Percentiles rank a stretch among this genome's conserved stretches.
These are phyloP conservation scores for Epinephelus coioides DNA, from an alignment of 2,797 vertebrate species.

Conservation along the genomic window DNA sequence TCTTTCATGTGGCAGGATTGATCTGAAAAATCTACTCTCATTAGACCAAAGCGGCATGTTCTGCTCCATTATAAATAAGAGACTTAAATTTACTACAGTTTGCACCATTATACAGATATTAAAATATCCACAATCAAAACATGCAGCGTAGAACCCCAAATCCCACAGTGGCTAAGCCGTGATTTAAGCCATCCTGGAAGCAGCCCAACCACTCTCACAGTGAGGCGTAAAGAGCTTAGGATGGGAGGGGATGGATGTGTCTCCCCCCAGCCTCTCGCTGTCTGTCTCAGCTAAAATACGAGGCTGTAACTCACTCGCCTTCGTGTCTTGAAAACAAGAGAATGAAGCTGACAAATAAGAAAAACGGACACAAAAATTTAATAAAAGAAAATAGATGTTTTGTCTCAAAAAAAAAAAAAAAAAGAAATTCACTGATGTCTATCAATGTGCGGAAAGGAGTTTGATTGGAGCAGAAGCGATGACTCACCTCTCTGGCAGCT, in stretches of 20 bases:
- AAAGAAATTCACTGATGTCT: constrained; percentile 5
- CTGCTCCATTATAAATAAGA: constrained; percentile 27
- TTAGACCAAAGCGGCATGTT: constrained; percentile 21
- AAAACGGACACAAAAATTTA: not conserved
- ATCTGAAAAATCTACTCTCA: constrained; percentile 13
- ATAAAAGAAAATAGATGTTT: not conserved
- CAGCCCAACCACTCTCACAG: constrained; percentile 75
- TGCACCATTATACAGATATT: constrained; percentile 54
- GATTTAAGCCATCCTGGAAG: constrained; percentile 77
- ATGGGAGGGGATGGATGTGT: constrained; percentile 48
- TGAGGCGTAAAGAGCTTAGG: constrained; percentile 77
- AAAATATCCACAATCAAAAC: constrained; percentile 56
- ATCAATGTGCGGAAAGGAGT: constrained; percentile 9
- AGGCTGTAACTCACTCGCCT: constrained; percentile 33
- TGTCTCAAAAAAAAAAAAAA: not conserved
- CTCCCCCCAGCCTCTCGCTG: constrained; percentile 16
- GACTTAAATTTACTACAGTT: constrained; percentile 42
- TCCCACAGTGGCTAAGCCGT: constrained; percentile 69
- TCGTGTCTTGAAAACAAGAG: constrained; percentile 14
- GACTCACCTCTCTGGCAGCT: constrained; percentile 50
- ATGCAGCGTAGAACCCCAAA: constrained; percentile 59
- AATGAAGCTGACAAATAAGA: not conserved
- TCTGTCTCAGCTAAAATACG: constrained; percentile 49
- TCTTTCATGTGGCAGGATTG: constrained; percentile 7
- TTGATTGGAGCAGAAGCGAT: constrained; percentile 29